Evolutionary conservation across 1,140 invertebrate species (phyloP).

Genomic region (Trialeurodes vaporariorum): DNA sequence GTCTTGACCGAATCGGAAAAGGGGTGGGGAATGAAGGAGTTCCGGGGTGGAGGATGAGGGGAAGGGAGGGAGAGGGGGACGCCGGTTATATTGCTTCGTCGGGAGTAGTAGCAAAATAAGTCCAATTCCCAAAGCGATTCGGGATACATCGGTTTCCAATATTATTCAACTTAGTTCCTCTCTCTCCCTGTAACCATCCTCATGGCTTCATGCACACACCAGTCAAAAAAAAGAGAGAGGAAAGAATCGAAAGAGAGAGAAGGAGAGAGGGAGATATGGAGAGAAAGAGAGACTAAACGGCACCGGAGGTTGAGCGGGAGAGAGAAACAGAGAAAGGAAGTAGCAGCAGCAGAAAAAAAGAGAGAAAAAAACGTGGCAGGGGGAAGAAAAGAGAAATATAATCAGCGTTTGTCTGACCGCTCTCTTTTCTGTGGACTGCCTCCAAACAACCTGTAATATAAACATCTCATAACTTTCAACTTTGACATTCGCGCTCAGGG

Average conservation of each 20-base stretch:
- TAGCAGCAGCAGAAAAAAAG: no score
- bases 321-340: no score
- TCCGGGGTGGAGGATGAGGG: background rate
- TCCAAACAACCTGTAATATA: background rate
- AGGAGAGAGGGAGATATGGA: background rate
- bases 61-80: background rate
- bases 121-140: background rate
- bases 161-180: background rate
- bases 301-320: no score
- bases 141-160: background rate
- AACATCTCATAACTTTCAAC: background rate
- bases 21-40: no score
- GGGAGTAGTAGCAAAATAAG: background rate
- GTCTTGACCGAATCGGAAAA: no score
- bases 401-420: background rate
- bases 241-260: background rate
- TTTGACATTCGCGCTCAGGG: background rate
- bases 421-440: background rate
- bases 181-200: background rate
- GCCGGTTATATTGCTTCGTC: background rate
- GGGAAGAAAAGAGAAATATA: background rate
- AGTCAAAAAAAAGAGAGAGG: background rate
- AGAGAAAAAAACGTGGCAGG: background rate
- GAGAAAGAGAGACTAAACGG: background rate
- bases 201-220: background rate